Base-by-base conservation (phyloP, 2,113 vertebrate species). In the Glaucidium brasilianum region DNA sequence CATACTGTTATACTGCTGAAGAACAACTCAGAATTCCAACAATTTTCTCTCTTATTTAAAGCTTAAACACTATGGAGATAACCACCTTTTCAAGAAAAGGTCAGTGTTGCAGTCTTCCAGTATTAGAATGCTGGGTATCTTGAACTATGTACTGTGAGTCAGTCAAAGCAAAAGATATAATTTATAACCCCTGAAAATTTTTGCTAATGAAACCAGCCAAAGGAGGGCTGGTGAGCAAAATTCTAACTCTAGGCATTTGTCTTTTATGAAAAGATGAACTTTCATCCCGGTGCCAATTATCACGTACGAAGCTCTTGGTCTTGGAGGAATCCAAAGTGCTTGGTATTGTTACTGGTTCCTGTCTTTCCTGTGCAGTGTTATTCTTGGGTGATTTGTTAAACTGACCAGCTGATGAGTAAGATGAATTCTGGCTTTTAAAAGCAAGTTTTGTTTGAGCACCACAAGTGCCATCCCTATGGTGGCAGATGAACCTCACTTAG, bases 71-170 rank as follows among this genome's bases (percentile, higher is more conserved):
- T 59, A 47, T 53, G 41, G 26, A 78, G 55, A 62, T 10, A 49
- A 16, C 4, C 4, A 1, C 12, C 22, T 66, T 73, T 49, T 6
- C 0, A 1, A 39, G 25, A 68, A 60, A 41, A 82, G 2, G 23
- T 47, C 35, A 25, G 17, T 29, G 26, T 32, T 69, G 69, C 11
- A 60, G 20, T 62, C 18, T 72, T 68, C 21, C 45, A 58, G 41
- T 43, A 49, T 37, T n/a, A 43, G 35, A 85, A 74, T 4, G 2
- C 13, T 12, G 16, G 3, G 13, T 47, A 39, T 66, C 50, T 52
- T 43, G 5, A 59, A 32, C 39, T 41, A 12, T 1, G 0, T 39
- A 11, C 25, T 68, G 20, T 2, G 13, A 72, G 29, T 10, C 45
- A 3, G 1, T 30, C 45, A 88, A 60, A 47, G 35, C 22, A 60